phyloP scores from a whole-genome alignment of 2,113 vertebrate species.

The Neofelis nebulosa region DNA sequence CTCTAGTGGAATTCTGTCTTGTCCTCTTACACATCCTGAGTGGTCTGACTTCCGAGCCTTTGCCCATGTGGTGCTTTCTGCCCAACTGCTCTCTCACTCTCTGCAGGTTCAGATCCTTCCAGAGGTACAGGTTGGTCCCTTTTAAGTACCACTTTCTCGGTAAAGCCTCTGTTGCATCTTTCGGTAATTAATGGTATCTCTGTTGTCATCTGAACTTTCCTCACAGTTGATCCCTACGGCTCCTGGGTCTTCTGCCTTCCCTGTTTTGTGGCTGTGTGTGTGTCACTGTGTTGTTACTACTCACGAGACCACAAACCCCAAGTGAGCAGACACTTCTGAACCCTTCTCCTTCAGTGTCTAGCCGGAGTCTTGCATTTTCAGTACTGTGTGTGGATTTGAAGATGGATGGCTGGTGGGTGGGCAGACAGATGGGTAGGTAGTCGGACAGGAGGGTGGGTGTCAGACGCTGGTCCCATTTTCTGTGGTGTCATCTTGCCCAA shows the following conservation, averaged over 20 bases:
- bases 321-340: background rate
- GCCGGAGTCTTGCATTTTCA: background rate
- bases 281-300: background rate
- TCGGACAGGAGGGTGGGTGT: background rate
- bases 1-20: background rate
- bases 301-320: background rate
- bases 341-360: accelerated
- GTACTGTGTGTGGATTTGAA: background rate
- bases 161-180: background rate
- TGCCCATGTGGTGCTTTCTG: background rate
- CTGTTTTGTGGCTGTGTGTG: background rate
- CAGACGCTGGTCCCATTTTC: background rate
- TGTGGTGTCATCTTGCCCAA: background rate
- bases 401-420: background rate
- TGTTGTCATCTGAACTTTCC: background rate
- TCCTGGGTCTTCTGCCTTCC: background rate
- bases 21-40: background rate
- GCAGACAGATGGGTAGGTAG: background rate
- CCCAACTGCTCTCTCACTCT: background rate
- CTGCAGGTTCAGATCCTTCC: background rate
- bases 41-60: accelerated
- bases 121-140: background rate
- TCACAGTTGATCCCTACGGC: accelerated
- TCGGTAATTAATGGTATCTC: background rate
- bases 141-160: background rate